Evolutionary conservation across 1,140 invertebrate species (phyloP), one percentile per base, ranked within the genome.

Genomic region (Lasioglossum baleicum): DNA sequence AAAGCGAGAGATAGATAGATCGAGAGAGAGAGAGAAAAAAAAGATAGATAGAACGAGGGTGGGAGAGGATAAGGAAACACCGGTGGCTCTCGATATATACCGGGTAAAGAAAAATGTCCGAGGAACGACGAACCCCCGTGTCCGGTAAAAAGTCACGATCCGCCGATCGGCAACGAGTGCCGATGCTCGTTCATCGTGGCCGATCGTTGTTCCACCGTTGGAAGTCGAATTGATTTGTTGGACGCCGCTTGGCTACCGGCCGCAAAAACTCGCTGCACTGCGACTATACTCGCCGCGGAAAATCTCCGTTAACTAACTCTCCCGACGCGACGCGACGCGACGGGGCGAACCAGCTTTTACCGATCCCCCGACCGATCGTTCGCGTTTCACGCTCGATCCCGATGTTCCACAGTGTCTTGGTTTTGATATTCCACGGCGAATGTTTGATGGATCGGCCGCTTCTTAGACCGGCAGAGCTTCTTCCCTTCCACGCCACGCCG

Each of bases 211-310:
- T 72, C 69, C 75, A 48, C 69, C 68, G 75, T 48, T 78, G 75
- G 75, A 78, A 77, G 48, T 78, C 75, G 69, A 78, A 78, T 72
- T 72, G 75, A 78, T 78, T 78, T 78, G 68, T 78, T 78, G 75
- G 48, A 72, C 75, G 75, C 35, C 51, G 60, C 75, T 22, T 44
- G 35, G 66, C 17, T 20, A 20, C 8, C 40, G 51, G 2, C 20
- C n/a, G 35, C 69, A 78, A 78, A 78, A 78, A 78, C 75, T 78
- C 69, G 69, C 44, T 42, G 66, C 22, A 22, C 22, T 56, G 56
- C n/a, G 22, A 58, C 60, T 42, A 53, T 44, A 35, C 58, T 11
- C n/a, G 56, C 56, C 67, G 68, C 69, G 75, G 75, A 72, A 78
- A 78, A 78, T 76, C 67, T 44, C 31, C 64, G 76, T 22, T 73